Percentiles rank a stretch among this genome's conserved stretches.
These are phyloP conservation scores for Erynnis tages DNA, from an alignment of 2,888 invertebrate genomes.

Conservation along the genomic window DNA sequence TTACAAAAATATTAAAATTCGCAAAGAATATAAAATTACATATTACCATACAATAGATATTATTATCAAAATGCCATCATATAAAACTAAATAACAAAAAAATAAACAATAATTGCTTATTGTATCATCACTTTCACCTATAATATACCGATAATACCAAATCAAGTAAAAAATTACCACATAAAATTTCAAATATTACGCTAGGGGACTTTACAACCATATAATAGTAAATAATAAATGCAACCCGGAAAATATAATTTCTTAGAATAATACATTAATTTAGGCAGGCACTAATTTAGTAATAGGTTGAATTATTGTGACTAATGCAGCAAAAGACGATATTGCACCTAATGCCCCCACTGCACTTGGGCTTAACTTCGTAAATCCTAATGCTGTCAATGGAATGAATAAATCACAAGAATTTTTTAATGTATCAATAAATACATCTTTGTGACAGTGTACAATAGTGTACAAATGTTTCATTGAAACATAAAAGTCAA, in stretches of 20 bases:
- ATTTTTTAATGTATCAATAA: conserved; percentile 93
- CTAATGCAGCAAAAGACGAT: conserved; percentile 90
- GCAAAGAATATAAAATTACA: too few relatives aligned
- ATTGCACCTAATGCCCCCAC: conserved; percentile 90
- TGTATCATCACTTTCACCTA: too few relatives aligned
- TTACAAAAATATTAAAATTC: too few relatives aligned
- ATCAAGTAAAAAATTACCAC: too few relatives aligned
- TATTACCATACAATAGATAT: too few relatives aligned
- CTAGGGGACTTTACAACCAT: neutral
- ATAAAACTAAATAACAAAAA: too few relatives aligned
- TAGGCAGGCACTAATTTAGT: conserved; percentile 86
- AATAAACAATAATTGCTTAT: too few relatives aligned
- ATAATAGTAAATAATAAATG: conserved; percentile 8
- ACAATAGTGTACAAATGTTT: conserved; percentile 56
- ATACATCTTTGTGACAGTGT: conserved; percentile 82
- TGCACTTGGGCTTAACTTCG: conserved; percentile 88
- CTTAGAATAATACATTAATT: conserved; percentile 22
- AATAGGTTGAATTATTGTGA: conserved; percentile 88
- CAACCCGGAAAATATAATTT: neutral
- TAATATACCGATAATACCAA: too few relatives aligned
- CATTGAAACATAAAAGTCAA: conserved; percentile 47
- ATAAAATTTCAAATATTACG: too few relatives aligned
- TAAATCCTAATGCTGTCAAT: conserved; percentile 88
- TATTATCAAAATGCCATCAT: too few relatives aligned
- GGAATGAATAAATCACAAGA: conserved; percentile 94